Percentiles rank a stretch among this genome's conserved stretches.
Evolutionary conservation across 2,113 vertebrate species (phyloP).

Genomic region (Cromileptes altivelis): DNA sequence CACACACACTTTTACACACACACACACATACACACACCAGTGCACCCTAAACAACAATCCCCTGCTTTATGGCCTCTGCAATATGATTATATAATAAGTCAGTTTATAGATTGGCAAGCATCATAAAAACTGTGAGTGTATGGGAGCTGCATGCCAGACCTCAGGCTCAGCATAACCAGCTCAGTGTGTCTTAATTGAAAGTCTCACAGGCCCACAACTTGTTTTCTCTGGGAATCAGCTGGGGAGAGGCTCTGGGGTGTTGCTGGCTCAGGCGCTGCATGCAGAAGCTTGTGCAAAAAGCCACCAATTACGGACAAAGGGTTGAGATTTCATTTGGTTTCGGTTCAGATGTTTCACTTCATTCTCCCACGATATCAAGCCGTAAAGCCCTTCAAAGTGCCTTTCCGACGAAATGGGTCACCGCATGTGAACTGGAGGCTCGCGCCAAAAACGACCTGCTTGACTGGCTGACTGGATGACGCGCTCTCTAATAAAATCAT

Average conservation of each 20-base stretch:
- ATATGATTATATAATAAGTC: slow-evolving; percentile 65
- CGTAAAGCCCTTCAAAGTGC: not conserved
- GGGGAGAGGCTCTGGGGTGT: slow-evolving; percentile 70
- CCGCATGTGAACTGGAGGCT: slow-evolving; percentile 8
- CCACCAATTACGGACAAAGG: slow-evolving; percentile 64
- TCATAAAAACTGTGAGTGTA: slow-evolving; percentile 63
- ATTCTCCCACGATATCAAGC: slow-evolving; percentile 44
- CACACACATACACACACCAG: not conserved
- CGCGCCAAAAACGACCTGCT: not conserved
- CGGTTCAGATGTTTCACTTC: slow-evolving; percentile 46
- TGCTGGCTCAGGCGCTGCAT: slow-evolving; percentile 66
- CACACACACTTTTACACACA: slow-evolving; percentile 5
- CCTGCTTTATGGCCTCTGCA: slow-evolving; percentile 42
- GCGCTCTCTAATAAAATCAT: slow-evolving; percentile 19
- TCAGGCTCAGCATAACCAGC: slow-evolving; percentile 62
- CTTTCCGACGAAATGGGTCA: not conserved
- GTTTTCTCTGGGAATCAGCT: slow-evolving; percentile 73
- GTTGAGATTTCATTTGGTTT: slow-evolving; percentile 58
- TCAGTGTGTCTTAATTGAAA: slow-evolving; percentile 75
- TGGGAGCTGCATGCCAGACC: slow-evolving; percentile 67
- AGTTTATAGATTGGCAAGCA: slow-evolving; percentile 73
- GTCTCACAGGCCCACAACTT: slow-evolving; percentile 57
- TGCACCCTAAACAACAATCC: slow-evolving; percentile 30
- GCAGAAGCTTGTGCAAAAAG: slow-evolving; percentile 66
- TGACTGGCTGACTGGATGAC: slow-evolving; percentile 20